phyloP scores from a whole-genome alignment of 2,113 vertebrate species.

The Elephantulus edwardii region DNA sequence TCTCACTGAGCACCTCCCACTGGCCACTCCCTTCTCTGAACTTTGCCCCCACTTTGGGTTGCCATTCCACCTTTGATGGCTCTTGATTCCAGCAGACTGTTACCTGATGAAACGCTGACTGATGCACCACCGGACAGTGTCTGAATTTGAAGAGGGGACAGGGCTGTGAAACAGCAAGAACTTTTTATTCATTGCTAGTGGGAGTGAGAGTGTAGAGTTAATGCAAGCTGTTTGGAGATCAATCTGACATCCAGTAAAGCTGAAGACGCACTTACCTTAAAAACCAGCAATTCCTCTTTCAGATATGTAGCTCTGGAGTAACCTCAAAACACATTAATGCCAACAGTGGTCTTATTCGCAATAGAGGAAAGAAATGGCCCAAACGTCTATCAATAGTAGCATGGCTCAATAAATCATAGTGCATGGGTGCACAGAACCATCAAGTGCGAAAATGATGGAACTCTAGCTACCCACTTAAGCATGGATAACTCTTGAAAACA shows the following conservation, averaged over 20 bases:
- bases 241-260: neutral
- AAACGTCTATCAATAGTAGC: rapidly evolving
- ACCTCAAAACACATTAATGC: rapidly evolving
- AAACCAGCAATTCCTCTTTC: neutral
- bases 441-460: rapidly evolving
- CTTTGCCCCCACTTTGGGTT: neutral
- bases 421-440: neutral
- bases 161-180: neutral
- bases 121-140: rapidly evolving
- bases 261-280: neutral
- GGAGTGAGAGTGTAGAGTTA: too few relatives aligned
- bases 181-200: neutral
- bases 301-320: neutral
- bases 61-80: neutral
- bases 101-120: neutral
- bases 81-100: neutral
- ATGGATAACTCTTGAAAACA: too few relatives aligned
- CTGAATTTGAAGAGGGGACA: neutral
- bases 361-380: too few relatives aligned
- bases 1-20: neutral
- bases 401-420: rapidly evolving
- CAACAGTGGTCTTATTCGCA: neutral
- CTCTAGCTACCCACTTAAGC: rapidly evolving
- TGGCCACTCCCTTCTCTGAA: neutral
- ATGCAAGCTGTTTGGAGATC: neutral